Conservation (phyloP, 1,140 invertebrate species). For the Aphis gossypii region DNA sequence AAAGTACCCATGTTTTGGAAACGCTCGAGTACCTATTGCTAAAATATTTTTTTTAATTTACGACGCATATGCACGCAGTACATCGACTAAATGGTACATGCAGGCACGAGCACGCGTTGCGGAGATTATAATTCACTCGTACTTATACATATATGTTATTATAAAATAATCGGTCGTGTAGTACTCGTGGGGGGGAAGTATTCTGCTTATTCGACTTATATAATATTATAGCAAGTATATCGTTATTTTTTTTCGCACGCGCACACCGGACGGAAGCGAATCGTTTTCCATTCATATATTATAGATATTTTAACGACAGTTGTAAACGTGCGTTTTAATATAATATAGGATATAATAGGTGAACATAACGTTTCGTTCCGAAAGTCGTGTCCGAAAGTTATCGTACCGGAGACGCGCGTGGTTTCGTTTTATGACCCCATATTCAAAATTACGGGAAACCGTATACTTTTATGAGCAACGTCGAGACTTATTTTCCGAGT, state of each 20-base stretch:
- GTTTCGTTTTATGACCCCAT: not conserved
- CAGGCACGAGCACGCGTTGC: too few species aligned
- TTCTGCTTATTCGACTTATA: too few species aligned
- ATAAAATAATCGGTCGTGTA: too few species aligned
- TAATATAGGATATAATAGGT: not conserved
- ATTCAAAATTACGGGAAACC: conserved; percentile 40
- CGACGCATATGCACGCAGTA: too few species aligned
- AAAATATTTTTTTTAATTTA: too few species aligned
- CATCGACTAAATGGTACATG: too few species aligned
- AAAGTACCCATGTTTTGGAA: too few species aligned
- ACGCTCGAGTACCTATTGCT: too few species aligned
- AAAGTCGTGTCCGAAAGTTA: conserved; percentile 6
- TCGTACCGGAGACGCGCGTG: not conserved
- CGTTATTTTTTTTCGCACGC: not conserved
- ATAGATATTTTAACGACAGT: not conserved
- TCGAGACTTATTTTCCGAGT: conserved; percentile 37
- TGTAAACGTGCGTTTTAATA: not conserved
- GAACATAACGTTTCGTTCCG: not conserved
- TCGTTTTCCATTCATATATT: not conserved
- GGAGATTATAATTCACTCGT: not conserved
- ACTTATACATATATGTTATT: too few species aligned
- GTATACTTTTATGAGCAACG: conserved; percentile 41
- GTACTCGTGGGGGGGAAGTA: too few species aligned
- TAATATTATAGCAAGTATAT: too few species aligned
- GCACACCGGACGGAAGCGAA: not conserved